Base-by-base conservation (phyloP, 1,140 invertebrate species). In the Procambarus virginalis region DNA sequence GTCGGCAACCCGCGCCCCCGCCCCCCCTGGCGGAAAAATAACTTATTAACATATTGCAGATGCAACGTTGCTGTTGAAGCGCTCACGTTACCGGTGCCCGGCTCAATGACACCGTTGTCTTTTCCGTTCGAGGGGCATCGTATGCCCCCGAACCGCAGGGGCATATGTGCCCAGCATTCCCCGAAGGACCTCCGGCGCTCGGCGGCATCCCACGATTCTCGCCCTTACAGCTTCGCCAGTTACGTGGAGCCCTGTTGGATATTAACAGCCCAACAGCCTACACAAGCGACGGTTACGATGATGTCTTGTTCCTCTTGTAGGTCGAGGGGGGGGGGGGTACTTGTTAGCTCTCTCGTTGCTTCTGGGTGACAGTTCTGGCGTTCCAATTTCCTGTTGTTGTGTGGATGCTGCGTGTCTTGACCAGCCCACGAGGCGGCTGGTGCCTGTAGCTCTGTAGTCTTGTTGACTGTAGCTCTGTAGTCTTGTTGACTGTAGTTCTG, bases 31-130 rank as follows among this genome's bases (percentile, higher is more conserved):
- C 49, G 83, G 87, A 89, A 89, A 89, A 89, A 89, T 84, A 81
- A 89, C 81, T 84, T 89, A 89, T 89, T 89, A 89, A 89, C 80
- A 89, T 89, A 89, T 84, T 89, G 87, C 81, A 84, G 87, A 89
- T 89, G 87, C 87, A 89, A 89, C 87, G 75, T 58, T 48, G 79
- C 55, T 89, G 87, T 89, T 64, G 73, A 17, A 8, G 0, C 58
- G 87, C 68, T 89, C 87, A 89, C 83, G 79, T 89, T 89, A 77
- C 87, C 81, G 64, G 20, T n/a, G 58, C 70, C 20, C 68, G 9
- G 51, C n/a, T 20, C 86, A 22, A 76, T 79, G 64, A 79, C 70
- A 20, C 76, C 60, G 45, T 68, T 80, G 76, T 86, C 60, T 60
- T 64, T 85, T 85, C 51, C 51, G 51, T 1, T 12, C 51, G 51